Conservation (phyloP, 2,797 vertebrate species). For the Lutjanus campechanus region DNA sequence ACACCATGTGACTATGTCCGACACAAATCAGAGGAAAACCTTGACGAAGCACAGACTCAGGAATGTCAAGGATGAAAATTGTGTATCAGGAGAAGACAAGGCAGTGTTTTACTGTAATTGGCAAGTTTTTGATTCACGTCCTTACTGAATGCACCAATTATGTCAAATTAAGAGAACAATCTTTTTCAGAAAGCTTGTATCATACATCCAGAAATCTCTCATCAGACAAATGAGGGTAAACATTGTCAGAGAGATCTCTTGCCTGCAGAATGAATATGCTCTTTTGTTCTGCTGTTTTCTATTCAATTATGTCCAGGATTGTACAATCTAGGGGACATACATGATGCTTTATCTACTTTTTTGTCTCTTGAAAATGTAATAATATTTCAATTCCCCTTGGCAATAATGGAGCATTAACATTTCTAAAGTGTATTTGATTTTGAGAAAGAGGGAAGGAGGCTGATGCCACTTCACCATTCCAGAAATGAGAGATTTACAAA, state of each 20-base stretch:
- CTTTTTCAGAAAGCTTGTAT: constrained; percentile 22
- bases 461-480: constrained; percentile 18
- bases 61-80: constrained; percentile 2
- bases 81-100: constrained; percentile 1
- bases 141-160: constrained; percentile 42
- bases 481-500: constrained; percentile 39
- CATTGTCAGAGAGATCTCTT: not conserved
- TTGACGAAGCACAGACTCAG: constrained; percentile 17
- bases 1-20: not conserved
- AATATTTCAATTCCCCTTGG: not conserved
- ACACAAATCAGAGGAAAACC: not conserved
- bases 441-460: constrained; percentile 19
- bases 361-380: not conserved
- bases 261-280: not conserved
- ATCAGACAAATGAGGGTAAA: constrained; percentile 28
- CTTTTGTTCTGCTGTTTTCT: not conserved
- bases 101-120: constrained; percentile 9
- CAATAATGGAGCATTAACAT: not conserved
- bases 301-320: not conserved
- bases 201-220: constrained; percentile 23
- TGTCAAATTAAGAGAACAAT: constrained; percentile 27
- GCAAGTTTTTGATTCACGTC: constrained; percentile 19
- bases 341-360: not conserved
- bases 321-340: not conserved
- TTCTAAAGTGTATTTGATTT: constrained; percentile 6